Conservation (phyloP, 2,113 vertebrate species). For the Morone chrysops region DNA sequence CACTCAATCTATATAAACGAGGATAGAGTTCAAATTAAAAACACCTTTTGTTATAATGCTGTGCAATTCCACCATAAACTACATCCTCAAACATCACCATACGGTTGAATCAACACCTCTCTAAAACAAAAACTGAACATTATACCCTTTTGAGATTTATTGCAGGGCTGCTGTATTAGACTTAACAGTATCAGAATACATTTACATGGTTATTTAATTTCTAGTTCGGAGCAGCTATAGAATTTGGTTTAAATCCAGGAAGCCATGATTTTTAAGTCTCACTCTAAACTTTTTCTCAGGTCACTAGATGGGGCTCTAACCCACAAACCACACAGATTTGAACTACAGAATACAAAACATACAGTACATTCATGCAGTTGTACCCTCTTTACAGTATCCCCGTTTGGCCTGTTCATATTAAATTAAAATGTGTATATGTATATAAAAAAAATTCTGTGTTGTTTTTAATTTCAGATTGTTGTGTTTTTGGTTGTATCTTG, state of each 20-base stretch:
- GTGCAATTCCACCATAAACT: not conserved
- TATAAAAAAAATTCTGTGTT: no score
- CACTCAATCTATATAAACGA: not conserved
- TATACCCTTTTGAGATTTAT: not conserved
- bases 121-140: not conserved
- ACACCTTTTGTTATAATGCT: not conserved
- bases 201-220: not conserved
- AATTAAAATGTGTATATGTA: no score
- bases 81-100: not conserved
- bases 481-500: no score
- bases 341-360: not conserved
- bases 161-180: not conserved
- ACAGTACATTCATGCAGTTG: not conserved
- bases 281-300: not conserved
- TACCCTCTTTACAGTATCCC: not conserved
- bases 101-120: not conserved
- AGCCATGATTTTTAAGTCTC: not conserved
- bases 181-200: not conserved
- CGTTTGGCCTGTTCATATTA: not conserved
- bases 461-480: no score
- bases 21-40: not conserved
- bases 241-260: not conserved
- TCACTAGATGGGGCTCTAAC: constrained; percentile 57
- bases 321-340: not conserved
- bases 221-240: not conserved